Conservation (phyloP, 2,888 invertebrate species). For the Ophioninae sp. region DNA sequence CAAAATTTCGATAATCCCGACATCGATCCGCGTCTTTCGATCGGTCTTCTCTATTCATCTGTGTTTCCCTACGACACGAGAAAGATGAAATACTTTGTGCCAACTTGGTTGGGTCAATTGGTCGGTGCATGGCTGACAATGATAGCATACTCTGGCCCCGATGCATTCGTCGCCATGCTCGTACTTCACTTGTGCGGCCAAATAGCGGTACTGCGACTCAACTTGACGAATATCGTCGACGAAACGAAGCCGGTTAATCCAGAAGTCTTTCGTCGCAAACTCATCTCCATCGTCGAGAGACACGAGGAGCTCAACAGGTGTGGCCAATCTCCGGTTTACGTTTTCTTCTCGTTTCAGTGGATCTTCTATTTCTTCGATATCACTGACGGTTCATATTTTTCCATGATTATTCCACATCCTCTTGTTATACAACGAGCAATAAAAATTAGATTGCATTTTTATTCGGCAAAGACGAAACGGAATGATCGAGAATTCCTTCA, state of each 20-base stretch:
- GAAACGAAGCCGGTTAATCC: slow-evolving; percentile 28
- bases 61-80: slow-evolving; percentile 70
- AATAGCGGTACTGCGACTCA: slow-evolving; percentile 58
- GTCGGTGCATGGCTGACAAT: slow-evolving; percentile 66
- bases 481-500: slow-evolving; percentile 70
- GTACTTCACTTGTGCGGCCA: slow-evolving; percentile 74
- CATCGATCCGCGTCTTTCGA: slow-evolving; percentile 59
- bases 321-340: background rate
- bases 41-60: slow-evolving; percentile 59
- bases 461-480: slow-evolving; percentile 64
- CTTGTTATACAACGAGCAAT: background rate
- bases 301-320: slow-evolving; percentile 66
- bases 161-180: slow-evolving; percentile 69
- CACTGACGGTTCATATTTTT: background rate
- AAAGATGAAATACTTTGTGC: slow-evolving; percentile 67
- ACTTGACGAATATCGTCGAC: slow-evolving; percentile 54
- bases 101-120: slow-evolving; percentile 71
- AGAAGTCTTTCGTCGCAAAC: slow-evolving; percentile 32
- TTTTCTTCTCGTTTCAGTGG: no score
- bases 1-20: slow-evolving; percentile 56
- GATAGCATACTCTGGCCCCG: slow-evolving; percentile 69
- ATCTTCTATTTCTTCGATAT: no score
- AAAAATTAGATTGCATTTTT: background rate
- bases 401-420: background rate
- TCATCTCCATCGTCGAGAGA: slow-evolving; percentile 58